Percentiles rank a stretch among this genome's conserved stretches.
Evolutionary conservation across 1,140 invertebrate genomes (phyloP).

Genomic region (Idris sp.): DNA sequence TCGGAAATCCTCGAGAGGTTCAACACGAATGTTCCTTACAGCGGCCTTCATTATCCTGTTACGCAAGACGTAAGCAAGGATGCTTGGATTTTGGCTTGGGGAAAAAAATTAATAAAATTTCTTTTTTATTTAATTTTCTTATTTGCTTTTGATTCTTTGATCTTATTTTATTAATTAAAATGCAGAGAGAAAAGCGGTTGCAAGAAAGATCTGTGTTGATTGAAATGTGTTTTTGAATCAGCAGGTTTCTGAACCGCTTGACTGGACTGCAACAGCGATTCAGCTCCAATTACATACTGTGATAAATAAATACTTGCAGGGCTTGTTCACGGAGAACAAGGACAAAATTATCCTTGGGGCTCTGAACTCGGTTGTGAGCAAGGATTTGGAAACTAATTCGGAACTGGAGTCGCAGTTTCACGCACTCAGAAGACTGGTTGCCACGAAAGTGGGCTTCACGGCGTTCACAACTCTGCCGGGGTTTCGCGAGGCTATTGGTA

Average conservation of each 20-base stretch:
- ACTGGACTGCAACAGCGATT: conserved; percentile 74
- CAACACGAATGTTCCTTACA: conserved; percentile 98
- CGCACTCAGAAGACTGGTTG: conserved; percentile 93
- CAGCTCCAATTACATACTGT: conserved; percentile 72
- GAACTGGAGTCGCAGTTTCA: conserved; percentile 97
- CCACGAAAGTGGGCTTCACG: conserved; percentile 98
- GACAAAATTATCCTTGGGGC: conserved; percentile 95
- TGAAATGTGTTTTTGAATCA: conserved; percentile 67
- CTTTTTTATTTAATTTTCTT: too few relatives aligned
- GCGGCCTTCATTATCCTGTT: conserved; percentile 96
- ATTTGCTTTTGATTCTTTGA: too few relatives aligned
- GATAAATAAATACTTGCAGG: conserved; percentile 81
- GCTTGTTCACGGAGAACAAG: conserved; percentile 98
- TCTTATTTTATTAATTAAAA: too few relatives aligned
- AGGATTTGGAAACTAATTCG: conserved; percentile 83
- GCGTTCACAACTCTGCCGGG: conserved; percentile 94
- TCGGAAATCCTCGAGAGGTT: conserved; percentile 92
- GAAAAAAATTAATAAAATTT: too few relatives aligned
- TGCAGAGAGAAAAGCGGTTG: too few relatives aligned
- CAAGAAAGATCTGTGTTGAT: too few relatives aligned
- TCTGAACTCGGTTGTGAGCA: conserved; percentile 85
- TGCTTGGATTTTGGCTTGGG: too few relatives aligned
- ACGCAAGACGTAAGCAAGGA: conserved; percentile 97
- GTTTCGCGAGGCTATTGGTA: conserved; percentile 96
- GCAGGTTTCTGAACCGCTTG: conserved; percentile 72